Percentiles rank a stretch among this genome's conserved stretches.
Evolutionary conservation across 2,888 invertebrate genomes (phyloP).

Genomic region (Syrphus vitripennis): DNA sequence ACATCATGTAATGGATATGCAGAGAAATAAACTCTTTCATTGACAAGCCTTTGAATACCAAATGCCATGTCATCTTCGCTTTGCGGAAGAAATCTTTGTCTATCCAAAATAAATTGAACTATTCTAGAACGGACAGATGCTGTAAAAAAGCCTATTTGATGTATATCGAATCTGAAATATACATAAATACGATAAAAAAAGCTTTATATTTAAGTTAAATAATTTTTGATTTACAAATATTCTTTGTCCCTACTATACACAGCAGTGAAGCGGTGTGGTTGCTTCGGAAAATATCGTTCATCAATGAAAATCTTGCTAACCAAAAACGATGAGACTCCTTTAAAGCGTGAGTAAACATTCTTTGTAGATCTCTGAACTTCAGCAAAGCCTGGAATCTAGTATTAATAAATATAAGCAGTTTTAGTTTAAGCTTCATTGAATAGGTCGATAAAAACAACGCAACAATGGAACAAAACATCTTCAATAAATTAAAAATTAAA

Average conservation of each 20-base stretch:
- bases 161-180: slow-evolving; percentile 88
- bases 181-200: background rate
- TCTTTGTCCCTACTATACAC: slow-evolving; percentile 95
- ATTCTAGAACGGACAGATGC: slow-evolving; percentile 93
- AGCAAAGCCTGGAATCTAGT: slow-evolving; percentile 82
- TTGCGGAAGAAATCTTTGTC: slow-evolving; percentile 89
- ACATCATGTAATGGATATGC: slow-evolving; percentile 95
- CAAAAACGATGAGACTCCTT: slow-evolving; percentile 76
- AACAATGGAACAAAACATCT: background rate
- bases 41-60: slow-evolving; percentile 89
- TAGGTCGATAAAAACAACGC: too few species aligned
- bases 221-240: slow-evolving; percentile 87
- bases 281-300: slow-evolving; percentile 87
- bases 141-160: slow-evolving; percentile 92
- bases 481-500: too few species aligned
- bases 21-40: slow-evolving; percentile 88
- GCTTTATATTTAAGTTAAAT: background rate
- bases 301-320: slow-evolving; percentile 84
- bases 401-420: background rate
- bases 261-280: slow-evolving; percentile 91
- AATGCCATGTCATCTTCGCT: slow-evolving; percentile 88
- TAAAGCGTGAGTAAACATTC: slow-evolving; percentile 77
- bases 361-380: slow-evolving; percentile 83
- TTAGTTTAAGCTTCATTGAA: background rate
- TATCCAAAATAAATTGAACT: slow-evolving; percentile 94